Base-by-base conservation (phyloP, 2,888 invertebrate genomes). In the Cistogaster globosa region DNA sequence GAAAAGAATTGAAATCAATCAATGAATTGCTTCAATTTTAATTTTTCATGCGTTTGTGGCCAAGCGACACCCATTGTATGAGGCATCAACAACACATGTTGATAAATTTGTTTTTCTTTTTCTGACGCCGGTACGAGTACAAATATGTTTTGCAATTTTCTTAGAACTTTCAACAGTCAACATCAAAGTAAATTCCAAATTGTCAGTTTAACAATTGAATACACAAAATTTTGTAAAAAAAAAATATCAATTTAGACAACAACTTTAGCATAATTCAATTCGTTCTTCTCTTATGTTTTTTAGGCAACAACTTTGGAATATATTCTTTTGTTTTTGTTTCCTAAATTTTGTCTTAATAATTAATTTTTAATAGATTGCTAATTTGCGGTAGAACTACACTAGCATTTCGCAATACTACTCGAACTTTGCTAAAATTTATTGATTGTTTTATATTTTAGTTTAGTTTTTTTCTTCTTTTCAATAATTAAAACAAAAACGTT, bases 141-240 rank as follows among this genome's bases (percentile, higher is more conserved):
- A 77, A 42, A 63, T 11, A 18, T 20, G 45, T 57, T 38, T n/a
- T 48, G 58, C 63, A 72, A 57, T 79, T 67, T 80, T 58, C 26
- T 9, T 26, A 65, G 55, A 65, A 63, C 51, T 81, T 68, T 71
- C 36, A 71, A 48, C 65, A 57, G 63, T 26, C 62, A 60, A 84
- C 81, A 69, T 84, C 84, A 84, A 84, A 84, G 84, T 7, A 18
- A 81, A 84, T 81, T 81, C 84, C 84, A 81, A 63, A 42, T 72
- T 77, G 84, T 77, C 77, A 72, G 79, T 55, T 76, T 62, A 67
- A 76, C 71, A 62, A 76, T 32, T 76, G 62, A 80, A 80, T 60
- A 58, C 48, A 45, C 11, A 7, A 1, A 20, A 69, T 51, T 74
- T 53, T 76, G 74, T 68, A 32, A 22, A 55, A 53, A 72, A 77